These are phyloP conservation scores for Lepidurus couesii DNA, from an alignment of 1,140 invertebrate species.

Conservation along the genomic window DNA sequence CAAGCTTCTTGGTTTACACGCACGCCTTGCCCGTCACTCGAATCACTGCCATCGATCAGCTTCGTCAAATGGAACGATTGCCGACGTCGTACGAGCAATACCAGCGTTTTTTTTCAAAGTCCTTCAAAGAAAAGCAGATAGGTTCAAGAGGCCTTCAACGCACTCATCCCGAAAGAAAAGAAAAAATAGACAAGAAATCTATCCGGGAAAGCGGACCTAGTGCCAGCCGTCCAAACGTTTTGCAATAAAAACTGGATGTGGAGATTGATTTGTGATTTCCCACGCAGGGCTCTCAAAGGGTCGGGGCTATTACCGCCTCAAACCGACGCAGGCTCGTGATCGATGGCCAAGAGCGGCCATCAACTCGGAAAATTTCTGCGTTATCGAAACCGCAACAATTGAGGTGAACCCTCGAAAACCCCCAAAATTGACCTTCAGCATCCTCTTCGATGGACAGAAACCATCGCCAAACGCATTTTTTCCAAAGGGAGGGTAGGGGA, in stretches of 20 bases:
- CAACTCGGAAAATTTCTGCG: not conserved
- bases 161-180: no score
- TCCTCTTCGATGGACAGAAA: not conserved
- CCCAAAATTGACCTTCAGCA: not conserved
- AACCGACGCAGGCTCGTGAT: not conserved
- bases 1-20: slow-evolving; percentile 7
- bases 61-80: not conserved
- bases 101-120: no score
- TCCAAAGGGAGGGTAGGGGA: not conserved
- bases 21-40: not conserved
- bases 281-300: slow-evolving; percentile 1
- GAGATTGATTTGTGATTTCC: slow-evolving; percentile 16
- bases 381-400: slow-evolving; percentile 15
- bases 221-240: slow-evolving; percentile 18
- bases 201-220: not conserved
- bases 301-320: slow-evolving; percentile 3
- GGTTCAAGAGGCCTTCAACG: no score
- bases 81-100: not conserved
- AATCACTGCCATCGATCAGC: not conserved
- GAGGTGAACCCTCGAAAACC: not conserved
- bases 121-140: not conserved
- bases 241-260: slow-evolving; percentile 4
- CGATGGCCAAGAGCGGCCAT: not conserved
- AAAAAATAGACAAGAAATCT: not conserved
- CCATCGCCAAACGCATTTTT: not conserved